phyloP scores from a whole-genome alignment of 2,113 vertebrate genomes.

The Scartelaos histophorus region DNA sequence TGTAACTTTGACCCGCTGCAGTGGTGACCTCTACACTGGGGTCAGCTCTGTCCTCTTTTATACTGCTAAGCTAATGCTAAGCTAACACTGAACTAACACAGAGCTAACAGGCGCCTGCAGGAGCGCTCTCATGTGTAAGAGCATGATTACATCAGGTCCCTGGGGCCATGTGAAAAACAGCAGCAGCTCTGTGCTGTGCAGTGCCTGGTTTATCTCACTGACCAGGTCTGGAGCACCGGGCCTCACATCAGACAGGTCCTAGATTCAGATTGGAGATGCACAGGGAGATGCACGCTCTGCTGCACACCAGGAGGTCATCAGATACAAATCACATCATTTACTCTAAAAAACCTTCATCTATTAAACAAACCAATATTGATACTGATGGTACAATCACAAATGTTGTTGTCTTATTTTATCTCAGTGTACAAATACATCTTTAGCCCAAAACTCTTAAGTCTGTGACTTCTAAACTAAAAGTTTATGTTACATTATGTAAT shows the following conservation, averaged over 20 bases:
- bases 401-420: not conserved
- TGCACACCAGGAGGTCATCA: no score
- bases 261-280: constrained; percentile 7
- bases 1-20: not conserved
- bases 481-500: no score
- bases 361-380: not conserved
- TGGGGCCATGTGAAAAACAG: constrained; percentile 52
- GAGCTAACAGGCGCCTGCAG: constrained; percentile 20
- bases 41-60: constrained; percentile 41
- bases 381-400: not conserved
- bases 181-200: constrained; percentile 22
- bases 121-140: constrained; percentile 50
- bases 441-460: no score
- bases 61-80: constrained; percentile 55
- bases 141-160: constrained; percentile 54
- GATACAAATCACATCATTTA: not conserved
- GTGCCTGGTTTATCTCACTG: constrained; percentile 42
- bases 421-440: no score
- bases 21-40: constrained; percentile 42
- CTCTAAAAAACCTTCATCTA: not conserved
- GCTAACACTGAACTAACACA: constrained; percentile 2
- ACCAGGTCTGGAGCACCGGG: constrained; percentile 24
- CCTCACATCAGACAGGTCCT: constrained; percentile 15
- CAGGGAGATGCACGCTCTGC: not conserved
- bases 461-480: no score